Base-by-base conservation (phyloP, 2,888 invertebrate species). In the Holacanthella duospinosa region DNA sequence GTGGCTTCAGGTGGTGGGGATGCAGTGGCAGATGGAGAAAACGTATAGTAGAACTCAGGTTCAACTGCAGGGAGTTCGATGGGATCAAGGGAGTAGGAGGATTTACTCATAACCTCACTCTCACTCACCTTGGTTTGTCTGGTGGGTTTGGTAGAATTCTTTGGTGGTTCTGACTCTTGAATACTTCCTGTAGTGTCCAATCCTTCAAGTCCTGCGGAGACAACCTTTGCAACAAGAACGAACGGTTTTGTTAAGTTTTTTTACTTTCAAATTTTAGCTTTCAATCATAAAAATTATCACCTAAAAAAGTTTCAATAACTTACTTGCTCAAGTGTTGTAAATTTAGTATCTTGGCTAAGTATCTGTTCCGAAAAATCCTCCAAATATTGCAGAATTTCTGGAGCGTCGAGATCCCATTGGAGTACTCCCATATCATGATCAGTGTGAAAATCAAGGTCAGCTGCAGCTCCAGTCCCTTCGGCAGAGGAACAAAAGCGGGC, bases 401-500 rank as follows among this genome's bases (percentile, higher is more conserved):
- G 65, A 61, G 68, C 60, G 64, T 70, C 71, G 48, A 71, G 61
- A 66, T 71, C 69, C 63, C 68, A 62, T 61, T 67, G 55, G 63
- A 72, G 59, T 65, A 64, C 16, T 64, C 65, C 70, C 64, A n/a
- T n/a, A n/a, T 66, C 36, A 71, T 63, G 43, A 69, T 64, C 16
- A 69, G 64, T 26, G 66, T 64, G 67, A 65, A 64, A 59, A 67
- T 60, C 59, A 66, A 64, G 55, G 65, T 65, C 62, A 68, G 67
- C 62, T 64, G 65, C 61, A 67, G 67, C 48, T 68, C 69, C 59
- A 64, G 68, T 68, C 68, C 72, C 72, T 72, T 71, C 72, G 59
- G 72, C 72, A 68, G 72, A 72, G 72, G 72, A 70, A 66, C 56
- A 68, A 66, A 64, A 68, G 63, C 64, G 69, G 66, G 72, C 72